phyloP scores from a whole-genome alignment of 2,113 vertebrate genomes.

The Amazona guildingii region DNA sequence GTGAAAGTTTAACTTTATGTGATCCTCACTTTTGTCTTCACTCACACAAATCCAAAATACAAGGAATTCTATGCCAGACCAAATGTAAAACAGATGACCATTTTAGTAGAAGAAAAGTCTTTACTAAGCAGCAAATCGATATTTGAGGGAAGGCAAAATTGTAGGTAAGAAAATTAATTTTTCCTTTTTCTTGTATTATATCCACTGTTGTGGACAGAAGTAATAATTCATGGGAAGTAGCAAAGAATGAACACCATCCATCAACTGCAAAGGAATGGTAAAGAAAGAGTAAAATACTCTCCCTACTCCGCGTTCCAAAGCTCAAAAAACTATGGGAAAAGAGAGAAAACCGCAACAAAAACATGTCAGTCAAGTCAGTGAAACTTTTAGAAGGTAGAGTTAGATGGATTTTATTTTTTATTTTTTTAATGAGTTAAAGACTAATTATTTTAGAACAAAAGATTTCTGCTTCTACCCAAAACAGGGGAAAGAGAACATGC shows the following conservation, averaged over 20 bases:
- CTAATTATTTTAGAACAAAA: neutral
- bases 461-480: neutral
- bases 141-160: neutral
- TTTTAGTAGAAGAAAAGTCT: neutral
- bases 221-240: conserved; percentile 10
- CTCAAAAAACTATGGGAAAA: neutral
- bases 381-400: neutral
- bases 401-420: neutral
- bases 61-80: neutral
- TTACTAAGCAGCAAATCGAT: conserved; percentile 1
- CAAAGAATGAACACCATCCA: conserved; percentile 5
- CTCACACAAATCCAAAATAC: neutral
- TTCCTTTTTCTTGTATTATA: neutral
- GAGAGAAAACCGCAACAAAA: neutral
- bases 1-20: neutral
- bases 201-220: neutral
- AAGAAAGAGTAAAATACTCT: neutral
- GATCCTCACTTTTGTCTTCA: neutral
- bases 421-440: neutral
- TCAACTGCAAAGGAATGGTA: neutral
- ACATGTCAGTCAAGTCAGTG: neutral
- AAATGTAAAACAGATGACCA: neutral
- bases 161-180: neutral
- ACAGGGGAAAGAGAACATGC: neutral
- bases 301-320: neutral